Base-by-base conservation (phyloP, 2,797 vertebrate species). In the Graptemys geographica region DNA sequence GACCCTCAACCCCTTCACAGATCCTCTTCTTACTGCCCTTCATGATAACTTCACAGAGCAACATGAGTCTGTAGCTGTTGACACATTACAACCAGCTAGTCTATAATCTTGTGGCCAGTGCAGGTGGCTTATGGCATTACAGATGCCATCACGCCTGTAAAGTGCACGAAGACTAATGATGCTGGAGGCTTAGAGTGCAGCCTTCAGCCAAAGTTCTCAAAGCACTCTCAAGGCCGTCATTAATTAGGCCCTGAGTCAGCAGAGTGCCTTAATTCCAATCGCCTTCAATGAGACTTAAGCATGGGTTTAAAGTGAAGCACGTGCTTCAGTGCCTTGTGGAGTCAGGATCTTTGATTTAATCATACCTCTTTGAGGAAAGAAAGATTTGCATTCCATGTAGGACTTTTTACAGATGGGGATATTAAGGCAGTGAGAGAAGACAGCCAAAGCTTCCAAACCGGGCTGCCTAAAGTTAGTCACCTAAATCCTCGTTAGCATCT, bases 91-190 rank as follows among this genome's bases (percentile, higher is more conserved):
- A 72, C 25, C 74, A 13, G 49, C 76, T 79, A 80, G 28, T 41
- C 41, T 13, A 6, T 11, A 72, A 49, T 44, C 52, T 31, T 0
- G 0, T 7, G 74, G 65, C 47, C 28, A 5, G 11, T 1, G 21
- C 27, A 51, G 74, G 62, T 3, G 47, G 52, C 8, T 21, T 87
- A 15, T 49, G 85, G 47, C 52, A 0, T 56, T 19, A 8, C 33
- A 47, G 47, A 19, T 31, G 21, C 47, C n/a, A 84, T 33, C 23
- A 0, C 5, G 44, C 83, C 57, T 37, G 7, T 41, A 2, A 5
- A 1, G 1, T 6, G 80, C 3, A 1, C 33, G 2, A 55, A 33
- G 18, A 78, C 2, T 28, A 33, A 11, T 0, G 1, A 18, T 79
- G 52, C 11, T 53, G 25, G 16, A 21, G 57, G 10, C 31, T 88